Conservation (phyloP, 1,140 invertebrate genomes). For the Callitettix versicolor region DNA sequence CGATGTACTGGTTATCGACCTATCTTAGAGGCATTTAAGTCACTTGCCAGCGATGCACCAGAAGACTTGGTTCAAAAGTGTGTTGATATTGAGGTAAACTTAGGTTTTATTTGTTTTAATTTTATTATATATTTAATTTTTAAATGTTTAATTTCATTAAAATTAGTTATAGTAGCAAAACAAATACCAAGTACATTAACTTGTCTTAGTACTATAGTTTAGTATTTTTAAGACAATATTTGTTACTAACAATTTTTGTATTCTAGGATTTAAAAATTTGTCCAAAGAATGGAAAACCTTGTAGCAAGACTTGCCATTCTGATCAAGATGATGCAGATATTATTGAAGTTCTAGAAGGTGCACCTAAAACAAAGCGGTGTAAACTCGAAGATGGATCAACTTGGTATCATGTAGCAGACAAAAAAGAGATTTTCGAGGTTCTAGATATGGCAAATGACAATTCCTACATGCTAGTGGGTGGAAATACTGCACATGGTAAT, state of each 20-base stretch:
- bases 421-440: constrained; percentile 22
- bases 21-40: constrained; percentile 66
- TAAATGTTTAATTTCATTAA: too few species aligned
- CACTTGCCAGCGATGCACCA: constrained; percentile 33
- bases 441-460: constrained; percentile 22
- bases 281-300: background rate
- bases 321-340: too few species aligned
- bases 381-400: constrained; percentile 13
- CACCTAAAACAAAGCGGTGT: background rate
- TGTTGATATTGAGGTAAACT: constrained; percentile 32
- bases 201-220: too few species aligned
- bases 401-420: constrained; percentile 14
- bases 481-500: constrained; percentile 56
- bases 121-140: too few species aligned
- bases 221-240: too few species aligned
- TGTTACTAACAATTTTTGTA: too few species aligned
- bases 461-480: constrained; percentile 48
- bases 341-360: background rate
- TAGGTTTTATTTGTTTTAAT: too few species aligned
- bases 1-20: constrained; percentile 80
- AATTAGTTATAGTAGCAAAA: too few species aligned
- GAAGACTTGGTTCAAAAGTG: constrained; percentile 26
- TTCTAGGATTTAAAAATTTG: background rate
- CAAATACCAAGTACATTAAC: too few species aligned
- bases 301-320: background rate